These are phyloP conservation scores for Brachionus calyciflorus DNA, from an alignment of 1,140 invertebrate species.

Conservation along the genomic window DNA sequence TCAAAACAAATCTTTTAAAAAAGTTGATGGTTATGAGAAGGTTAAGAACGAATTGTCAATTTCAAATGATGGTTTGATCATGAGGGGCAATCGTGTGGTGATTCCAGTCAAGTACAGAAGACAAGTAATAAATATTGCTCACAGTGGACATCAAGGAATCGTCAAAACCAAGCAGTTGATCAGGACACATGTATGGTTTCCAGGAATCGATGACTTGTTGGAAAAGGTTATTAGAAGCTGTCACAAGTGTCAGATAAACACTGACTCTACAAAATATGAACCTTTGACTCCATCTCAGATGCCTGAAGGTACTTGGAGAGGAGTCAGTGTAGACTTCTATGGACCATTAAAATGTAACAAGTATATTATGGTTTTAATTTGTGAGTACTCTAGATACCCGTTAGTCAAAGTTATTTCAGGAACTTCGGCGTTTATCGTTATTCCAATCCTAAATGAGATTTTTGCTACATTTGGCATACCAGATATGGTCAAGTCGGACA, in stretches of 20 bases:
- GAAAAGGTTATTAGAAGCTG: constrained; percentile 51
- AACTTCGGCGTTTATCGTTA: not conserved
- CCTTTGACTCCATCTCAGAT: not conserved
- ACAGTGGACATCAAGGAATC: too few relatives aligned
- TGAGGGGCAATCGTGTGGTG: too few relatives aligned
- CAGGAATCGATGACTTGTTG: constrained; percentile 51
- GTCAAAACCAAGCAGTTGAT: too few relatives aligned
- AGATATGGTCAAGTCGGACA: not conserved
- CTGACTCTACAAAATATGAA: not conserved
- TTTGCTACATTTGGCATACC: not conserved
- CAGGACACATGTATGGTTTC: too few relatives aligned
- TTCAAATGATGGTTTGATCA: too few relatives aligned
- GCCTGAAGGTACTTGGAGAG: not conserved
- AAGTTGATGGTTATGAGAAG: too few relatives aligned
- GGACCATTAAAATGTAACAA: not conserved
- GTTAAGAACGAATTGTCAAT: too few relatives aligned
- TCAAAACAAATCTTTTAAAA: too few relatives aligned
- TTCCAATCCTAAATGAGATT: not conserved
- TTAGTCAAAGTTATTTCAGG: not conserved
- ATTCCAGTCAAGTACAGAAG: too few relatives aligned
- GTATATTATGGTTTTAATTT: not conserved
- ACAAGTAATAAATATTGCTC: too few relatives aligned
- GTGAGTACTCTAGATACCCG: not conserved
- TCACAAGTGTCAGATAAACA: constrained; percentile 37
- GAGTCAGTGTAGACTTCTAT: not conserved